A percentile compares a stretch with the other conserved stretches of the same genome.
phyloP scores from a whole-genome alignment of 2,113 vertebrate species.

The Malurus elegans region DNA sequence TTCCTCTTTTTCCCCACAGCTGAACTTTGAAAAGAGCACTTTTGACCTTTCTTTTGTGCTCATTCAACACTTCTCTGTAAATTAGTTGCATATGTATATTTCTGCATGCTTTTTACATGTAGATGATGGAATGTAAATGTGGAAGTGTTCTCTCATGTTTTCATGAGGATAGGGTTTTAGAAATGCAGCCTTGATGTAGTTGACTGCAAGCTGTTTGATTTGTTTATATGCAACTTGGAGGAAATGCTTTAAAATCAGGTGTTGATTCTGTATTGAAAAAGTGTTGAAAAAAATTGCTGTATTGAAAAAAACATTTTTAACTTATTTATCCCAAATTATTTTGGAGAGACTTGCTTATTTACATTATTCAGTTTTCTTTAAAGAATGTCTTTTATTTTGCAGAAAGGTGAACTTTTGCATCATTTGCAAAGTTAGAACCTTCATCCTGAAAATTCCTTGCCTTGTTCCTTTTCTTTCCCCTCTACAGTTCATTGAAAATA shows the following conservation, averaged over 20 bases:
- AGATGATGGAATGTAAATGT: background rate
- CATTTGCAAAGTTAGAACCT: background rate
- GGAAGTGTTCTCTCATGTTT: background rate
- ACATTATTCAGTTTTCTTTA: background rate
- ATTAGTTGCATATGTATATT: background rate
- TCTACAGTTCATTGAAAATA: background rate
- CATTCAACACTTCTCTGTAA: background rate
- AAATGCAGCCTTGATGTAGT: background rate
- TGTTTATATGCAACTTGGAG: background rate
- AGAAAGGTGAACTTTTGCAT: accelerated
- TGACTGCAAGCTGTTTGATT: background rate
- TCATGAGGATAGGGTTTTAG: background rate
- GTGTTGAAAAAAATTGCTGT: background rate
- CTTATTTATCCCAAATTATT: background rate
- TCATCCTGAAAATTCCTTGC: background rate
- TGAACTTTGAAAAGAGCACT: background rate
- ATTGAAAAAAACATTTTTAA: background rate
- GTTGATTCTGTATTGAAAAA: background rate
- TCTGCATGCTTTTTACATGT: background rate
- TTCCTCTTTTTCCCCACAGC: background rate
- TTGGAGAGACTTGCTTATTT: background rate
- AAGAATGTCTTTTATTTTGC: background rate
- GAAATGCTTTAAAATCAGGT: background rate
- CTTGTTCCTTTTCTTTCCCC: background rate
- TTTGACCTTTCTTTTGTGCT: background rate